Percentiles rank a stretch among this genome's conserved stretches.
Conservation (phyloP, 2,113 vertebrate species). For the Aix galericulata region DNA sequence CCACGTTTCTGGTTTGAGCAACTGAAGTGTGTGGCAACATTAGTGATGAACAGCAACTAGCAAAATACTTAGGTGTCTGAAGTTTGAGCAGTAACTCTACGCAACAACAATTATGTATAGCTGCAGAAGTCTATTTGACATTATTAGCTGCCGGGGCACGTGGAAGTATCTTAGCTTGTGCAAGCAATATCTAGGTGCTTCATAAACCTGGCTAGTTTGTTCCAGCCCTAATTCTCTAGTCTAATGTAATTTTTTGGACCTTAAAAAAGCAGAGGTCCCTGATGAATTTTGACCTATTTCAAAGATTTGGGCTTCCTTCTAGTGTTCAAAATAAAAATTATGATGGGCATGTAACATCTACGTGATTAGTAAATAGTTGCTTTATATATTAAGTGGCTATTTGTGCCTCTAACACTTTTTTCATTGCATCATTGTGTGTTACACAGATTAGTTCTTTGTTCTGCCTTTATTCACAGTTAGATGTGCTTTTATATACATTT, state of each 20-base stretch:
- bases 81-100: not conserved
- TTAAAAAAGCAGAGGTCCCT: not conserved
- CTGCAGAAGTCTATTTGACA: not conserved
- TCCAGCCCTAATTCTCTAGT: not conserved
- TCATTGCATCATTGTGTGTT: too few species aligned
- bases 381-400: not conserved
- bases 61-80: not conserved
- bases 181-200: not conserved
- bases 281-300: not conserved
- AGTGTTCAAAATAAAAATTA: not conserved
- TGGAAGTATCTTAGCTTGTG: not conserved
- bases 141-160: not conserved
- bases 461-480: not conserved
- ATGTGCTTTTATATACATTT: not conserved
- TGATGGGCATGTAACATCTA: not conserved
- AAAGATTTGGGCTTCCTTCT: not conserved
- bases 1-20: not conserved
- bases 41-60: not conserved
- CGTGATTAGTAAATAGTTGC: not conserved
- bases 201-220: not conserved
- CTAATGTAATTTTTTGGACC: not conserved
- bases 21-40: not conserved
- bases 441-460: not conserved
- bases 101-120: not conserved
- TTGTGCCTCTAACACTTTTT: not conserved